Evolutionary conservation across 1,140 invertebrate species (phyloP).

Genomic region (Philopotamus ludificatus): DNA sequence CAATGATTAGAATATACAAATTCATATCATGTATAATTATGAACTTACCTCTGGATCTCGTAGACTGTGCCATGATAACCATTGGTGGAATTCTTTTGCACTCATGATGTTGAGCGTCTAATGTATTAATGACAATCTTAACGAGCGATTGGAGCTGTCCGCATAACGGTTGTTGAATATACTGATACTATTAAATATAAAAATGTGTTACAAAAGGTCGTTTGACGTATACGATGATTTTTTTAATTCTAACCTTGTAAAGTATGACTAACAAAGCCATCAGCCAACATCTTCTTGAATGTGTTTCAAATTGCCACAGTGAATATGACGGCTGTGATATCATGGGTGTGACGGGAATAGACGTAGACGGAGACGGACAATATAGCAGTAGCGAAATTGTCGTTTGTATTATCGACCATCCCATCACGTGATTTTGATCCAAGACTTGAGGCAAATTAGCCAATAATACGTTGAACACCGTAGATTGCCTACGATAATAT

Average conservation of each 20-base stretch:
- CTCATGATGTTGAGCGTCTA: constrained; percentile 87
- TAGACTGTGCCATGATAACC: constrained; percentile 67
- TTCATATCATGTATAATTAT: not conserved
- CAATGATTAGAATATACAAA: not conserved
- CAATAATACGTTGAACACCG: constrained; percentile 95
- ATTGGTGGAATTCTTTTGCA: constrained; percentile 79
- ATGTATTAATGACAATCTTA: constrained; percentile 89
- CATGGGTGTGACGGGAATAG: constrained; percentile 37
- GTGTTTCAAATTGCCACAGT: constrained; percentile 83
- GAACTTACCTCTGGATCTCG: constrained; percentile 68
- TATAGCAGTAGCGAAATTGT: constrained; percentile 83
- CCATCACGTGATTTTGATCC: constrained; percentile 92
- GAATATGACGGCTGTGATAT: constrained; percentile 62
- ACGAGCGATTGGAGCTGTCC: constrained; percentile 79
- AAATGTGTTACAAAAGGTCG: not conserved
- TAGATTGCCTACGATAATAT: constrained; percentile 65
- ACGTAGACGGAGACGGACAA: constrained; percentile 58
- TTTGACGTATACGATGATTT: not conserved
- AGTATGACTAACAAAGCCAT: constrained; percentile 90
- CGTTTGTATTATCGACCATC: constrained; percentile 80
- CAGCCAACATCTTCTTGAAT: constrained; percentile 87
- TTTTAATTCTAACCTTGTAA: constrained; percentile 76
- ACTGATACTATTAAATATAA: constrained; percentile 76
- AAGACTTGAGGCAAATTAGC: constrained; percentile 89
- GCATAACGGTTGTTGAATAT: constrained; percentile 77